phyloP scores from a whole-genome alignment of 2,888 invertebrate species.

The Scaptomyza parva region DNA sequence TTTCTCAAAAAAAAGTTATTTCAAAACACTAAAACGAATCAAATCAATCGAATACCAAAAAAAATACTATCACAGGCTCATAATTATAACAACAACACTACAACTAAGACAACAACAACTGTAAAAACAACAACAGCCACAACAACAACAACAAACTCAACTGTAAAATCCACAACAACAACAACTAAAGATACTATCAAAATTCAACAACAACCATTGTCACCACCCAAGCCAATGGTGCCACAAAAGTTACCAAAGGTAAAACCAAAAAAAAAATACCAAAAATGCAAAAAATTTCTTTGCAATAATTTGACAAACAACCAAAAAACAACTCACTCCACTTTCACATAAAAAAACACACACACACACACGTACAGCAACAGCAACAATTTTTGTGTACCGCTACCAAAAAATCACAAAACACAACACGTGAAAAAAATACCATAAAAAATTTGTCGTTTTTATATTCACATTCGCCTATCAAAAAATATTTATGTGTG shows the following conservation, averaged over 20 bases:
- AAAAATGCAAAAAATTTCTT: constrained; percentile 38
- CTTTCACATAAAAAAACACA: constrained; percentile 12
- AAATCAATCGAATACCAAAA: constrained; percentile 53
- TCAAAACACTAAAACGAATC: constrained; percentile 42
- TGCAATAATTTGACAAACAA: constrained; percentile 36
- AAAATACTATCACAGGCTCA: constrained; percentile 68
- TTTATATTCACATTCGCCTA: constrained; percentile 6
- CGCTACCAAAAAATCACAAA: constrained; percentile 39
- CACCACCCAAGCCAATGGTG: constrained; percentile 84
- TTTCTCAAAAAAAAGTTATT: constrained; percentile 21
- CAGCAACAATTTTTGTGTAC: constrained; percentile 50
- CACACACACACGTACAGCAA: constrained; percentile 32
- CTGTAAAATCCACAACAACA: constrained; percentile 60
- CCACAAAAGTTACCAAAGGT: constrained; percentile 84
- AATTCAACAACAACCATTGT: constrained; percentile 85
- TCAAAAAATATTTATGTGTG: constrained; percentile 1
- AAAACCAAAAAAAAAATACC: constrained; percentile 59
- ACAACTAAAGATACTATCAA: constrained; percentile 66
- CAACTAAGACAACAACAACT: constrained; percentile 44
- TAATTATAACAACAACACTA: constrained; percentile 54
- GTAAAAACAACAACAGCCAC: constrained; percentile 28
- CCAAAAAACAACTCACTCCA: constrained; percentile 31
- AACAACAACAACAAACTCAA: constrained; percentile 49
- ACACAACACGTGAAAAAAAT: not conserved
- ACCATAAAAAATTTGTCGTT: not conserved